phyloP scores from a whole-genome alignment of 2,113 vertebrate species.

The Craseonycteris thonglongyai region DNA sequence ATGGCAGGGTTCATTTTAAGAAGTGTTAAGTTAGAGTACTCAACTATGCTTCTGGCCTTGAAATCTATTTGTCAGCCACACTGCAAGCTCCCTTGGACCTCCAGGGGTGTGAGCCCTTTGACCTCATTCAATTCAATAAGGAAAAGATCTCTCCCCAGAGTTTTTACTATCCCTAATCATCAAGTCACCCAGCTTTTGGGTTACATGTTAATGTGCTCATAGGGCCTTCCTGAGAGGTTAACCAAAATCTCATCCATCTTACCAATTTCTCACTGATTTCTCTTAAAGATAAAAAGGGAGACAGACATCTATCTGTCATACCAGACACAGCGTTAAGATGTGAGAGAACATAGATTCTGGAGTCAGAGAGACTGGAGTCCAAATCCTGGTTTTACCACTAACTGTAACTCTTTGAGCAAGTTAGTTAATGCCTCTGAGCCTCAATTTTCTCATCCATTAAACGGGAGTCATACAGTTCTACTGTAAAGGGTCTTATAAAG shows the following conservation, averaged over 20 bases:
- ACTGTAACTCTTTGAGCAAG: not conserved
- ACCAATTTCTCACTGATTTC: not conserved
- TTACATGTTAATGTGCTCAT: not conserved
- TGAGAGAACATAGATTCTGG: not conserved
- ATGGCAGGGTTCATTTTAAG: not conserved
- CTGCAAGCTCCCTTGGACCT: not conserved
- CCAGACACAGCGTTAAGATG: not conserved
- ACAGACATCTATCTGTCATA: not conserved
- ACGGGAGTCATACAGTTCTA: not conserved
- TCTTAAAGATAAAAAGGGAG: not conserved
- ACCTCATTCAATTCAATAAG: not conserved
- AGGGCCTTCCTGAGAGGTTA: not conserved
- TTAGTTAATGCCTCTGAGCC: not conserved
- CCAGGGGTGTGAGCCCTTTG: not conserved
- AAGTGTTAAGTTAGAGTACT: not conserved
- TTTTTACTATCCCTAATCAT: not conserved
- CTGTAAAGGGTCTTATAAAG: not conserved
- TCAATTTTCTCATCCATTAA: conserved; percentile 23
- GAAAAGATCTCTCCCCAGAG: not conserved
- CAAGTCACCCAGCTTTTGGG: not conserved
- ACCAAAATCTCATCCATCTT: not conserved
- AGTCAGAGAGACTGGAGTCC: not conserved
- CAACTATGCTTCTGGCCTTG: not conserved
- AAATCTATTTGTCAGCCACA: not conserved
- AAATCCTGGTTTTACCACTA: not conserved